These are phyloP conservation scores for Tympanoctomys barrerae DNA, from an alignment of 2,797 vertebrate species.

Conservation along the genomic window DNA sequence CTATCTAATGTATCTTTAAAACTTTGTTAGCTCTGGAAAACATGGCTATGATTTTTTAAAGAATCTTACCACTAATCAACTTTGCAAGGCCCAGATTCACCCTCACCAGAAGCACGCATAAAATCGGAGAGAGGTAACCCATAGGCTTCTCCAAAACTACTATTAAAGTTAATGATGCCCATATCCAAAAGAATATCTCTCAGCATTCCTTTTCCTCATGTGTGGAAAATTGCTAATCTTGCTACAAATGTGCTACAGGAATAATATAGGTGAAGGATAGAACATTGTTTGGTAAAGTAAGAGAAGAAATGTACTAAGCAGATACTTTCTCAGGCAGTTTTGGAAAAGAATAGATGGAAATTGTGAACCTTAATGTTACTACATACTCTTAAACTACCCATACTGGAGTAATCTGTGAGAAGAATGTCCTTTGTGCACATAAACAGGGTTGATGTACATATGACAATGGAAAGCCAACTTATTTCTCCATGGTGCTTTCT, in stretches of 20 bases:
- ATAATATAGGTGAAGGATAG: background rate
- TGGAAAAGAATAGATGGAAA: slow-evolving; percentile 36
- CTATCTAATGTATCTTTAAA: slow-evolving; percentile 50
- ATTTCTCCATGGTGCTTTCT: slow-evolving; percentile 3
- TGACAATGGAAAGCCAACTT: background rate
- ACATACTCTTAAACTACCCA: background rate
- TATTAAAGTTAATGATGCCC: background rate
- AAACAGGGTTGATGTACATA: background rate
- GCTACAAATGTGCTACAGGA: background rate
- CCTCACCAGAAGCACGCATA: background rate
- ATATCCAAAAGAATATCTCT: slow-evolving; percentile 38
- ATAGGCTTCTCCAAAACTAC: background rate
- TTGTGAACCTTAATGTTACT: background rate
- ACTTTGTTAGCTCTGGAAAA: slow-evolving; percentile 45
- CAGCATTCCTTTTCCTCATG: background rate
- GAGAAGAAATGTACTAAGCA: background rate
- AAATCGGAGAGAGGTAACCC: slow-evolving; percentile 33
- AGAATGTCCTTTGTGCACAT: background rate
- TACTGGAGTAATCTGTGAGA: background rate
- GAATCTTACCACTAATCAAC: background rate
- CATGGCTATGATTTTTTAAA: slow-evolving; percentile 8
- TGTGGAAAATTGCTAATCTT: background rate
- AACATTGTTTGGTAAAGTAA: background rate
- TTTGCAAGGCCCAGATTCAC: background rate
- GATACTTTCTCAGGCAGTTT: background rate